A percentile compares a stretch with the other conserved stretches of the same genome.
phyloP scores from a whole-genome alignment of 1,140 invertebrate species.

The Musca vetustissima region DNA sequence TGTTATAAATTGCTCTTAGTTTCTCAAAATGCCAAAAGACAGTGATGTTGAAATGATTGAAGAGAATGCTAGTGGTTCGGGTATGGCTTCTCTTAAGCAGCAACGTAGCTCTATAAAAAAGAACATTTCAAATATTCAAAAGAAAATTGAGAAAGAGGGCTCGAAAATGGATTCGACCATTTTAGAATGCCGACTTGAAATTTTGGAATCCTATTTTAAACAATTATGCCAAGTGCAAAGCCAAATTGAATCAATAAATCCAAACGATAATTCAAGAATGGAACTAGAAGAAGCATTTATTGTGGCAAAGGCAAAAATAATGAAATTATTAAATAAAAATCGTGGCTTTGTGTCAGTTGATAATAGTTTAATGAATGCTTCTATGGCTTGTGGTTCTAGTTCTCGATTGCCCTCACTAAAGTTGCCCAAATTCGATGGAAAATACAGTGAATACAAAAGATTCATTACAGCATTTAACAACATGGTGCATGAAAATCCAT shows the following conservation, averaged over 20 bases:
- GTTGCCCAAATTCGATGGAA: constrained; percentile 15
- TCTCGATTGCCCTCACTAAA: constrained; percentile 5
- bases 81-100: too few species aligned
- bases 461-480: constrained; percentile 5
- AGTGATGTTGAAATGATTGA: too few species aligned
- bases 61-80: too few species aligned
- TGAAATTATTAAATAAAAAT: neutral
- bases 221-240: neutral
- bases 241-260: neutral
- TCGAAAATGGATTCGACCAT: too few species aligned
- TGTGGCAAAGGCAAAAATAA: neutral
- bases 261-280: neutral
- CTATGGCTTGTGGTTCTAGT: neutral
- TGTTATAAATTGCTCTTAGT: too few species aligned
- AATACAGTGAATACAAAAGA: constrained; percentile 3
- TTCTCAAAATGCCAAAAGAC: too few species aligned
- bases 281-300: constrained; percentile 3
- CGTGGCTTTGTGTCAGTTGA: neutral
- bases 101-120: too few species aligned
- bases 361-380: neutral
- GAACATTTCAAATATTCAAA: too few species aligned
- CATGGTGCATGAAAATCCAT: neutral
- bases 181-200: too few species aligned
- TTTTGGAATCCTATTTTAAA: neutral
- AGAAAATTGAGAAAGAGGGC: too few species aligned